phyloP scores from a whole-genome alignment of 2,113 vertebrate species.

The Passer montanus region DNA sequence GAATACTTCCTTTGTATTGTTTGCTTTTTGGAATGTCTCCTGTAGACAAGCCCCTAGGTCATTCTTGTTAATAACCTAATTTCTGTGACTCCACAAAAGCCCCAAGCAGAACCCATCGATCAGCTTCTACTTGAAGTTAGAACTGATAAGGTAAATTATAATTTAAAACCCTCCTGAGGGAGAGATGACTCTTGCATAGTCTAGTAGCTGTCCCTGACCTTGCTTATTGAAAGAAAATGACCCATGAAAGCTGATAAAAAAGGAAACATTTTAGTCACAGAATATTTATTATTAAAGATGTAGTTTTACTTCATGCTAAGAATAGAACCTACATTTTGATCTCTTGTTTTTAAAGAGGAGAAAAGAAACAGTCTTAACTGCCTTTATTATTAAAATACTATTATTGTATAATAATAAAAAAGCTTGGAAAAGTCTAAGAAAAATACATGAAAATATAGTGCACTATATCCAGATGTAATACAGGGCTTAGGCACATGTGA shows the following conservation, averaged over 20 bases:
- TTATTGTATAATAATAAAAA: background rate
- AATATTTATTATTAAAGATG: background rate
- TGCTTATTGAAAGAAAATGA: constrained; percentile 10
- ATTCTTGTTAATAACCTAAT: background rate
- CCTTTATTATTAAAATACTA: background rate
- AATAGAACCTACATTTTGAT: background rate
- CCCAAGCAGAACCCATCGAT: background rate
- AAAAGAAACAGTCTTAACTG: background rate
- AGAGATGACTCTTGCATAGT: background rate
- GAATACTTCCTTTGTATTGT: background rate
- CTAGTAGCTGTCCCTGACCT: constrained; percentile 3
- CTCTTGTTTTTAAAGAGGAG: background rate
- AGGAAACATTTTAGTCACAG: background rate
- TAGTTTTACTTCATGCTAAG: background rate
- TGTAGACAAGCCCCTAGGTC: background rate
- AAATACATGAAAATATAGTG: background rate
- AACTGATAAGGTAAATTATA: constrained; percentile 2
- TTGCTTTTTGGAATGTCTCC: background rate
- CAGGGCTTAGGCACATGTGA: background rate
- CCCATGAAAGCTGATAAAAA: background rate
- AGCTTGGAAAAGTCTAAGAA: background rate
- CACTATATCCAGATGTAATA: background rate
- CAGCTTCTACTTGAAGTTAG: constrained; percentile 25
- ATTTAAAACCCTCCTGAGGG: background rate
- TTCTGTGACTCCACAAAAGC: background rate